Conservation (phyloP, 1,140 invertebrate species). For the Agrypnia vestita region DNA sequence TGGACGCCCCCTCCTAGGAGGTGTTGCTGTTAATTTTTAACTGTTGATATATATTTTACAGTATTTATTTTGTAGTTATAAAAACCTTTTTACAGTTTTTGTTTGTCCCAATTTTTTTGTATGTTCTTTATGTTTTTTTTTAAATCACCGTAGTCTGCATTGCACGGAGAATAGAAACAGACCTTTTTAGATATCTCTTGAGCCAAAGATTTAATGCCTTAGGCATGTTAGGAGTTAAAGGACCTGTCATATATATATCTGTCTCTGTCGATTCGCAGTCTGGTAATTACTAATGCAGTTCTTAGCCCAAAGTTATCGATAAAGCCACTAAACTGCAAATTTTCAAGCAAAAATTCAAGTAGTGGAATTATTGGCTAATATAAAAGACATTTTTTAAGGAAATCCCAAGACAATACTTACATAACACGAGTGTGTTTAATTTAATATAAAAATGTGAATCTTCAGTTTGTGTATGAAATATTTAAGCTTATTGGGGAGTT, state of each 20-base stretch:
- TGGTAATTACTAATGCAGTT: too few relatives aligned
- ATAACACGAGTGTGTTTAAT: conserved; percentile 20
- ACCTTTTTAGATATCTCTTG: conserved; percentile 4
- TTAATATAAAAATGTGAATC: conserved; percentile 25
- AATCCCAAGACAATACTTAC: conserved; percentile 33
- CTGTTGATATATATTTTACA: conserved; percentile 42
- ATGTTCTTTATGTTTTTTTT: conserved; percentile 13
- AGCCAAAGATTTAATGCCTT: conserved; percentile 22
- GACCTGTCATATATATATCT: too few relatives aligned
- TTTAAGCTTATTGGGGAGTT: conserved; percentile 17
- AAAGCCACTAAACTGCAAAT: too few relatives aligned
- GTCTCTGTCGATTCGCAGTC: too few relatives aligned
- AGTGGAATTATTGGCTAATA: neutral
- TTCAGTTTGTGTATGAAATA: conserved; percentile 22
- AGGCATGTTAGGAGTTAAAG: conserved; percentile 21
- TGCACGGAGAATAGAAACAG: neutral
- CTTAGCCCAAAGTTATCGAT: too few relatives aligned
- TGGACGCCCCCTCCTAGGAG: neutral
- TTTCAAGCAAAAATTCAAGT: too few relatives aligned
- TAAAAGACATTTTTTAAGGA: conserved; percentile 41
- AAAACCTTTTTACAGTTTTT: conserved; percentile 42
- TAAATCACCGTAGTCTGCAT: neutral
- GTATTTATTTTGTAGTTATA: conserved; percentile 48
- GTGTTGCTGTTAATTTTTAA: conserved; percentile 7
- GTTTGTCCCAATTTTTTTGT: conserved; percentile 27